These are phyloP conservation scores for Sepioteuthis lessoniana DNA, from an alignment of 2,888 invertebrate species.

Conservation along the genomic window DNA sequence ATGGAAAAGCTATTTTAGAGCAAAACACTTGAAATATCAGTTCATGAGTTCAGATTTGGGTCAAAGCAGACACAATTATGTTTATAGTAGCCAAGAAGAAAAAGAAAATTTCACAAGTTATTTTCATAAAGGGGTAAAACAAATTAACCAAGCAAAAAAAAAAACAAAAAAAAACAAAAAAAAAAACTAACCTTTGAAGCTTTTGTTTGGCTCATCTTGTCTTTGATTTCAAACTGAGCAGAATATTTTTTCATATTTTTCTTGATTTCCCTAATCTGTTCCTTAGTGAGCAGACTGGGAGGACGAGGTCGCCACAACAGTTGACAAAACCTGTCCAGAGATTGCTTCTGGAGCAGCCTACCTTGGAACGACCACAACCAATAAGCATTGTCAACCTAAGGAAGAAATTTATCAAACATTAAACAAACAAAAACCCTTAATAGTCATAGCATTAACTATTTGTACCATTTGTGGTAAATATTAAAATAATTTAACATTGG, in stretches of 20 bases:
- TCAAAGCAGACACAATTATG: no score
- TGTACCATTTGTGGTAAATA: no score
- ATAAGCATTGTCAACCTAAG: conserved; percentile 84
- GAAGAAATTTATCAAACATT: conserved; percentile 44
- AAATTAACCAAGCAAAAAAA: no score
- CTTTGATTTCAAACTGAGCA: conserved; percentile 95
- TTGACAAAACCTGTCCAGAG: conserved; percentile 94
- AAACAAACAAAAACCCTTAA: background rate
- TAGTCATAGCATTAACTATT: no score
- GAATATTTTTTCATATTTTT: conserved; percentile 98
- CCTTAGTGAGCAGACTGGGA: conserved; percentile 85
- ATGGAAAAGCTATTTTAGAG: no score
- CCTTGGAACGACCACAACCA: conserved; percentile 99
- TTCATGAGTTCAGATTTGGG: no score
- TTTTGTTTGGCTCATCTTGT: conserved; percentile 91
- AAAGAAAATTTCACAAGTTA: no score
- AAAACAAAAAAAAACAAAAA: no score
- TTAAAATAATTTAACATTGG: no score
- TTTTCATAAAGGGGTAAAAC: no score
- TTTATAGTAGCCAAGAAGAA: no score
- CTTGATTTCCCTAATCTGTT: conserved; percentile 91
- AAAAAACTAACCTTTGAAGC: conserved; percentile 84
- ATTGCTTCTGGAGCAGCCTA: conserved; percentile 84
- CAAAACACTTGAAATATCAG: no score
- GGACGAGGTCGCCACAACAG: conserved; percentile 97